A percentile compares a stretch with the other conserved stretches of the same genome.
Evolutionary conservation across 2,113 vertebrate genomes (phyloP).

Genomic region (Nibea albiflora): DNA sequence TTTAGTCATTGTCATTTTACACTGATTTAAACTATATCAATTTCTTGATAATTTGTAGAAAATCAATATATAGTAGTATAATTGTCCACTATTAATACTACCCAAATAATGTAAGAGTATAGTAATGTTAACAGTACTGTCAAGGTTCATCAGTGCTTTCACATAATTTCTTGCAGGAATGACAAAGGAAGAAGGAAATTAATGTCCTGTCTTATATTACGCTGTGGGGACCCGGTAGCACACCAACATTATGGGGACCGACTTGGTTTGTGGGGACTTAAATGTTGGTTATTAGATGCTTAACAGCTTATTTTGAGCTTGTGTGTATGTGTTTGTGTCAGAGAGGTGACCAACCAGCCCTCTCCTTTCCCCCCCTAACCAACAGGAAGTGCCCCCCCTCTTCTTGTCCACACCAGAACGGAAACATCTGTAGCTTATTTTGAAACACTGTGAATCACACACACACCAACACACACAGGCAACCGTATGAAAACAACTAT

Average conservation of each 20-base stretch:
- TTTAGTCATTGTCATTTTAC: not conserved
- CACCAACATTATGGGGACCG: not conserved
- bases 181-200: not conserved
- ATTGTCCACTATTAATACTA: not conserved
- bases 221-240: not conserved
- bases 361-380: conserved; percentile 46
- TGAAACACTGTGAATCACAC: conserved; percentile 67
- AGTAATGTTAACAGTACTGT: not conserved
- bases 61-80: not conserved
- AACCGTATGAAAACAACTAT: conserved; percentile 24
- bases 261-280: not conserved
- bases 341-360: conserved; percentile 42
- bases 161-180: not conserved
- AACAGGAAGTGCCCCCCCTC: conserved; percentile 81
- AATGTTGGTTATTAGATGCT: not conserved
- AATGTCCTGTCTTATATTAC: not conserved
- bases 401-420: conserved; percentile 70
- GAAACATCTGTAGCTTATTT: conserved; percentile 88
- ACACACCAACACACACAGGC: conserved; percentile 44
- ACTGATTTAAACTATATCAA: not conserved
- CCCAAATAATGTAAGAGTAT: not conserved
- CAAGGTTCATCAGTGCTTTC: not conserved
- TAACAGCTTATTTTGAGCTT: not conserved
- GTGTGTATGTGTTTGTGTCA: not conserved
- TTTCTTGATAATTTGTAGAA: not conserved